Conservation (phyloP, 2,888 invertebrate genomes). For the Eledona agricola region DNA sequence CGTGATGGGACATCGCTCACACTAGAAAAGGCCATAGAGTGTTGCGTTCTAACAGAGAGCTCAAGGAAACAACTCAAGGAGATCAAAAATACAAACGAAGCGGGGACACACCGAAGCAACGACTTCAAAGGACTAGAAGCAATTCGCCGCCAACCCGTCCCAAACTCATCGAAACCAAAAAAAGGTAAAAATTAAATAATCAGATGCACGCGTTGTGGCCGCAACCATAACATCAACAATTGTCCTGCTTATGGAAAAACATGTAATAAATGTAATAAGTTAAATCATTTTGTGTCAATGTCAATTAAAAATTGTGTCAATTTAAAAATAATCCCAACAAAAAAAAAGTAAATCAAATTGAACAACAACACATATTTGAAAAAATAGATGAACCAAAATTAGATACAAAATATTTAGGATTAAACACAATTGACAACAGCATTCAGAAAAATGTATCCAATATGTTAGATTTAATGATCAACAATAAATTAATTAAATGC, state of each 20-base stretch:
- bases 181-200: too few species aligned
- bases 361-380: too few species aligned
- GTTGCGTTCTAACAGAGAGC: constrained; percentile 12
- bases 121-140: constrained; percentile 1
- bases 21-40: constrained; percentile 8
- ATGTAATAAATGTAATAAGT: constrained; percentile 17
- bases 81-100: too few species aligned
- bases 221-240: constrained; percentile 10
- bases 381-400: constrained; percentile 4
- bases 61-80: constrained; percentile 17
- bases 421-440: background rate
- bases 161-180: constrained; percentile 2
- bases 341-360: constrained; percentile 7
- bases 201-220: constrained; percentile 19
- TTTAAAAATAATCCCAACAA: background rate
- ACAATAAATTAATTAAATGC: constrained; percentile 23
- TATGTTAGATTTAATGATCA: constrained; percentile 28
- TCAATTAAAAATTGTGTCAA: constrained; percentile 9
- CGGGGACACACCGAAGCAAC: background rate
- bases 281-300: constrained; percentile 27
- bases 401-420: constrained; percentile 1
- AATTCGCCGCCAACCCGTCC: background rate
- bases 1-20: constrained; percentile 11
- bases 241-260: constrained; percentile 21
- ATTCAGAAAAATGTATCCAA: background rate